Conservation (phyloP, 1,140 invertebrate species). For the Tetragnatha versicolor region DNA sequence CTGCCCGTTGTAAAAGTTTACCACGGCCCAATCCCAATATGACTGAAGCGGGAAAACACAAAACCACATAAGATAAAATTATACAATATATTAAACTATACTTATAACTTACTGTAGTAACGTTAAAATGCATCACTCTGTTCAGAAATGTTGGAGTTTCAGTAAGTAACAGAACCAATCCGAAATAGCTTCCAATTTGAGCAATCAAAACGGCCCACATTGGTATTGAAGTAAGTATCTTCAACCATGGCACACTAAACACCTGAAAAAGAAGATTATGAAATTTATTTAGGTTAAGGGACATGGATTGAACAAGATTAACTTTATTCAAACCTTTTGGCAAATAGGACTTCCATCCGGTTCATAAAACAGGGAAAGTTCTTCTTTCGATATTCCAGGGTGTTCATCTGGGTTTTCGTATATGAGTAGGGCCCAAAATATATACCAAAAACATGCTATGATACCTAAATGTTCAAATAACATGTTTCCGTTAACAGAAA, state of each 20-base stretch:
- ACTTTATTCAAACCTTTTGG: not conserved
- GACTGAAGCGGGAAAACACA: too few relatives aligned
- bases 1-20: too few relatives aligned
- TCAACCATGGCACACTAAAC: conserved; percentile 74
- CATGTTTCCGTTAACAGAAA: not conserved
- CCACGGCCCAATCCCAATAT: too few relatives aligned
- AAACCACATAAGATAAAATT: not conserved
- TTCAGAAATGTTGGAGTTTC: conserved; percentile 94
- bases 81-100: not conserved
- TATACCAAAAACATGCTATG: conserved; percentile 69
- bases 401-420: conserved; percentile 86
- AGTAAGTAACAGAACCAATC: conserved; percentile 92
- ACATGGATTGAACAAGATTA: too few relatives aligned
- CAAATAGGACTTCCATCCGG: not conserved
- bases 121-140: conserved; percentile 84
- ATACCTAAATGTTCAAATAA: conserved; percentile 57
- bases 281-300: too few relatives aligned
- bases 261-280: not conserved
- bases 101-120: conserved; percentile 77
- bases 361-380: conserved; percentile 65
- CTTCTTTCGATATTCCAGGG: conserved; percentile 81
- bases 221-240: conserved; percentile 79
- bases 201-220: conserved; percentile 92
- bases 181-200: conserved; percentile 90
- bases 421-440: conserved; percentile 83